Evolutionary conservation across 2,888 invertebrate genomes (phyloP).

Genomic region (Leptarthrus brevirostris): DNA sequence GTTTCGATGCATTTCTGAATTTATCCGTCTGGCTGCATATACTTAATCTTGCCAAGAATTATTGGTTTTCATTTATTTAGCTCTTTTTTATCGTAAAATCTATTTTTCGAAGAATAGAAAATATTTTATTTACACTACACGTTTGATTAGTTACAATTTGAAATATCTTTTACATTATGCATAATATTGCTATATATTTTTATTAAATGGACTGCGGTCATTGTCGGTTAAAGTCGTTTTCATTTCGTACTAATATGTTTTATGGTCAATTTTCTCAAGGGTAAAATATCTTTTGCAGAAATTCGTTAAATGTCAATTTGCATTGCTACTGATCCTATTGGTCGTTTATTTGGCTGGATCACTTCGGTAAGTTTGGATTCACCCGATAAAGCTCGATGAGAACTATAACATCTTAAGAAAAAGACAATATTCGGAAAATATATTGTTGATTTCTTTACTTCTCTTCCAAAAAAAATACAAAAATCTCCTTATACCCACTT

Average conservation of each 20-base stretch:
- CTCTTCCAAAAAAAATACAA: conserved; percentile 49
- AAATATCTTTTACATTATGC: conserved; percentile 15
- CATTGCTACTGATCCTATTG: conserved; percentile 62
- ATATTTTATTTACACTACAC: too few relatives aligned
- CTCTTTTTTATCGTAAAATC: too few relatives aligned
- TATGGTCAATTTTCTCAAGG: conserved; percentile 67
- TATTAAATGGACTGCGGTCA: conserved; percentile 26
- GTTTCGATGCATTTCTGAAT: too few relatives aligned
- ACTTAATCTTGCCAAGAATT: too few relatives aligned
- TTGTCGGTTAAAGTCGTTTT: conserved; percentile 45
- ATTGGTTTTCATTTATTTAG: too few relatives aligned
- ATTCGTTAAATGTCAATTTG: conserved; percentile 62
- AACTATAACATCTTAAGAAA: conserved; percentile 52
- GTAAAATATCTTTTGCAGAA: conserved; percentile 84
- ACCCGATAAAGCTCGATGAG: conserved; percentile 52
- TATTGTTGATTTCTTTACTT: conserved; percentile 52
- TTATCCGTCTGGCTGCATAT: too few relatives aligned
- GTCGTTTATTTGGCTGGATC: conserved; percentile 54
- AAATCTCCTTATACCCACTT: conserved; percentile 46
- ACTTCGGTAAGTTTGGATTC: conserved; percentile 66
- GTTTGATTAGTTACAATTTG: too few relatives aligned
- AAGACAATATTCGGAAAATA: conserved; percentile 50
- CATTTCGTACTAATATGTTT: conserved; percentile 48
- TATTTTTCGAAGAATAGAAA: too few relatives aligned
- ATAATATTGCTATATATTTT: background rate